phyloP scores from a whole-genome alignment of 2,113 vertebrate species.

The Camelus dromedarius region DNA sequence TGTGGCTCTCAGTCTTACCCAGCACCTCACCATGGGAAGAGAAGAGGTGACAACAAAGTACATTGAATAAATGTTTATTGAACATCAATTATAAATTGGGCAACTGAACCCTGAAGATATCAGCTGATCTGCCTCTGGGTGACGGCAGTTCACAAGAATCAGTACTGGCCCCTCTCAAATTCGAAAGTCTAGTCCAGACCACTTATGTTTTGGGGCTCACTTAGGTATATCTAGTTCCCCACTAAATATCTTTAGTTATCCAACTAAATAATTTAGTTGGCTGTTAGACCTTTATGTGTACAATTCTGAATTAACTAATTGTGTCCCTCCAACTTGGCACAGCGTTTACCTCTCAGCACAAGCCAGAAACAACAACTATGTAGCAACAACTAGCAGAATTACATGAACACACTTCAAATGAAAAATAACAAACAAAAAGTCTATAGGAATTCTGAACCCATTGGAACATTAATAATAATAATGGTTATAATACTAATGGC shows the following conservation, averaged over 20 bases:
- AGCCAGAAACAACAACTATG: background rate
- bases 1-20: background rate
- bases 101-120: background rate
- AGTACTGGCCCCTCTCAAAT: background rate
- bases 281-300: background rate
- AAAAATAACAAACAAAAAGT: background rate
- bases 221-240: background rate
- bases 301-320: background rate
- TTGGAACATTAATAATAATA: background rate
- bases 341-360: background rate
- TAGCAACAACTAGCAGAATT: background rate
- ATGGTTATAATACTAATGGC: background rate
- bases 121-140: background rate
- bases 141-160: background rate
- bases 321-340: background rate
- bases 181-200: background rate
- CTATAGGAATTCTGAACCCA: background rate
- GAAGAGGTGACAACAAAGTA: background rate
- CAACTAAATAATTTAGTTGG: slow-evolving; percentile 11
- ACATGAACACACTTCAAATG: background rate
- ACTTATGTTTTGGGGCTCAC: background rate
- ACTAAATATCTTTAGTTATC: background rate
- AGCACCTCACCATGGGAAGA: background rate
- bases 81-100: background rate
- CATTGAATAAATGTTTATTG: background rate